Base-by-base conservation (phyloP, 1,140 invertebrate species). In the Ericerus pela region DNA sequence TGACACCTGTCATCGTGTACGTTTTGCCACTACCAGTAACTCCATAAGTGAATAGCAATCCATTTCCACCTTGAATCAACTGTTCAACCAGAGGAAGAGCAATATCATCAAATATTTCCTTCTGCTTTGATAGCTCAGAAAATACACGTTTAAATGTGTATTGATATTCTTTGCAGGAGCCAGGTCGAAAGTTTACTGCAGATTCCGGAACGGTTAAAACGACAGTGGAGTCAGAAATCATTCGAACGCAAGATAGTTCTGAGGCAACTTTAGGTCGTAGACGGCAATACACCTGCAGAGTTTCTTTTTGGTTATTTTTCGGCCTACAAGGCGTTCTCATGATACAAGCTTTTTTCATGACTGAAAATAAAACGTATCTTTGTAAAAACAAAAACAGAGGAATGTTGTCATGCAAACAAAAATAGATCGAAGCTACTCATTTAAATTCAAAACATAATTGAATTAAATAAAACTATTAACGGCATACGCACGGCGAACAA, bases 1-100 rank as follows among this genome's bases (percentile, higher is more conserved):
- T 33, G 51, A 47, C 61, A 57, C 79, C 91, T 10, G 83, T 90
- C 85, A 98, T 94, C 1, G 93, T 97, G 65, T 82, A 92, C 0
- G 95, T 97, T 73, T 98, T 89, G 0, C 95, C 95, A 60, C 92
- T 96, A 1, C 90, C 90, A 3, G 94, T 97, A 2, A 97, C 88
- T 22, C 95, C 94, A 69, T 98, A 97, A 0, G 92, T 90, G 67
- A 97, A 96, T 5, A 98, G 69, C 20, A 95, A 72, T 33, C 84
- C 87, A 75, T 96, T 96, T 69, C 84, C 85, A 37, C 84, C 85
- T 55, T 77, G 75, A 26, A 89, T 71, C 5, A 90, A 68, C 63
- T 84, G 82, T 64, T 88, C 79, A 0, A 98, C 81, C 2, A 98
- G 70, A 1, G 93, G 92, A 41, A 85, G 72, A 1, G 88, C 87